Percentiles rank a stretch among this genome's conserved stretches.
Evolutionary conservation across 2,888 invertebrate species (phyloP).

Genomic region (Dexiosoma caninum): DNA sequence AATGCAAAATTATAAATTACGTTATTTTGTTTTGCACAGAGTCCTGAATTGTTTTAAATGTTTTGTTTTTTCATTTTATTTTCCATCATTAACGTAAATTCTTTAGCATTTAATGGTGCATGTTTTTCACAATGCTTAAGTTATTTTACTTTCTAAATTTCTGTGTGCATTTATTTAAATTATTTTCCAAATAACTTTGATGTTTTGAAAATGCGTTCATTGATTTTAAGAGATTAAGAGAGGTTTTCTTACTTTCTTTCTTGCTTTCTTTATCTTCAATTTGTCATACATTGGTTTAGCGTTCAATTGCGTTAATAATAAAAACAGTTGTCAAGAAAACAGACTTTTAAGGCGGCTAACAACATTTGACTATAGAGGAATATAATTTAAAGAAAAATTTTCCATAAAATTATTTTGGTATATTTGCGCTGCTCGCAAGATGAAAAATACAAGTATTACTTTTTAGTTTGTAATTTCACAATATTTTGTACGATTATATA

Average conservation of each 20-base stretch:
- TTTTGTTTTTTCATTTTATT: background rate
- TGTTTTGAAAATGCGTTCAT: slow-evolving; percentile 29
- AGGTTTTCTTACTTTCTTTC: background rate
- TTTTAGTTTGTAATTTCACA: too few relatives aligned
- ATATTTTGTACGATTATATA: too few relatives aligned
- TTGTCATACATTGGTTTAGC: background rate
- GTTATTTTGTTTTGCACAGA: too few relatives aligned
- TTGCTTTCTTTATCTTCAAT: background rate
- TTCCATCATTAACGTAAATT: background rate
- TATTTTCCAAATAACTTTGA: slow-evolving; percentile 17
- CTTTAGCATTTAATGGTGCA: background rate
- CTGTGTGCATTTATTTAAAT: slow-evolving; percentile 17
- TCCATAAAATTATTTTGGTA: too few relatives aligned
- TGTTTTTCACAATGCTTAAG: background rate
- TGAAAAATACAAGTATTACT: too few relatives aligned
- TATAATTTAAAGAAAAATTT: too few relatives aligned
- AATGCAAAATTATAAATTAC: too few relatives aligned
- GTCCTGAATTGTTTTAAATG: too few relatives aligned
- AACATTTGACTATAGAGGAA: too few relatives aligned
- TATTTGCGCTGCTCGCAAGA: too few relatives aligned
- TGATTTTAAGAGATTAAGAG: slow-evolving; percentile 4
- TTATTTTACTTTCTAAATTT: slow-evolving; percentile 41
- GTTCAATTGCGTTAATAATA: background rate
- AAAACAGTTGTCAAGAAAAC: background rate
- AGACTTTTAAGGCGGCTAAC: too few relatives aligned